Evolutionary conservation across 2,113 vertebrate species (phyloP), one percentile per base, ranked within the genome.

Genomic region (Corvus moneduloides): DNA sequence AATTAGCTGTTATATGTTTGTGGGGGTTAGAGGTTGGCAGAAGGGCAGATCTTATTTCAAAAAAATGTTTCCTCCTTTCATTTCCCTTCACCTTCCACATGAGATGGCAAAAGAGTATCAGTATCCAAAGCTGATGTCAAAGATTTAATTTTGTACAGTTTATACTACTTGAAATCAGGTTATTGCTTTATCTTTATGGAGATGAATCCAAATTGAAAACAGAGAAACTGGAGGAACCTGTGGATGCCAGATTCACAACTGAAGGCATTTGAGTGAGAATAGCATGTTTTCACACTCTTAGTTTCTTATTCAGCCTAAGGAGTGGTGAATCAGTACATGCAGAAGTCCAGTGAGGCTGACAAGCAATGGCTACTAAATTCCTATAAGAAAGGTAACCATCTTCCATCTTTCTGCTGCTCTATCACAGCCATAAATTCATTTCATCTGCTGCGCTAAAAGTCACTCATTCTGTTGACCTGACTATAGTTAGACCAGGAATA

Each of bases 191-290:
- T 92, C 92, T 95, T 96, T 95, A 94, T 75, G 90, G 90, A 95
- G 84, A 81, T 72, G 56, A 96, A 94, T 82, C 83, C 72, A 97
- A 97, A 97, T 96, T 97, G 94, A 59, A 96, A 97, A 93, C 97
- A 97, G 96, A 95, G 54, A 58, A 91, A 62, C 80, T 48, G 35
- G 27, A 88, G 69, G 51, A 77, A 93, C 68, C 1, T 75, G 84
- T 88, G 95, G 84, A 84, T 71, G 56, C 84, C 93, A 96, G 72
- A 89, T 68, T 79, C 66, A 24, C 28, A 68, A 55, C 26, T 84
- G 61, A 80, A 91, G 61, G 35, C 37, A 33, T 37, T 55, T 32
- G 72, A 76, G 77, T 54, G 51, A 82, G 66, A 93, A 55, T 5
- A 77, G 49, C 6, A 15, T 44, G 19, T 64, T 61, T 87, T 95